A percentile compares a stretch with the other conserved stretches of the same genome.
Evolutionary conservation across 2,113 vertebrate genomes (phyloP).

Genomic region (Trogon surrucura): DNA sequence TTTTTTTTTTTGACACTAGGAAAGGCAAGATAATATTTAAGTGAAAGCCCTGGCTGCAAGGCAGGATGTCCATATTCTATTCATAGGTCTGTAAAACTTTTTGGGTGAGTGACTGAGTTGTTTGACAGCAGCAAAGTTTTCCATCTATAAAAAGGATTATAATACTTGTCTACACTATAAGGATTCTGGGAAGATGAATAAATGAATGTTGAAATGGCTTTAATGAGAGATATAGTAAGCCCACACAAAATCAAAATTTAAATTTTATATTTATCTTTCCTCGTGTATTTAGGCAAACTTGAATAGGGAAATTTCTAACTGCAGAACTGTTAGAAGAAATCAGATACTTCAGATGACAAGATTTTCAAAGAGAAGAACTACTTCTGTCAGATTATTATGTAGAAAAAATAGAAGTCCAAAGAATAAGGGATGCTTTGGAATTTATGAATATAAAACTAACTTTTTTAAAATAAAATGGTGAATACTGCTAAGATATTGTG

Average conservation of each 20-base stretch:
- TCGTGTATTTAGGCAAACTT: neutral
- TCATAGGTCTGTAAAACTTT: neutral
- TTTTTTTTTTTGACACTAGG: neutral
- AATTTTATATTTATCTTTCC: conserved; percentile 18
- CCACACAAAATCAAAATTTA: neutral
- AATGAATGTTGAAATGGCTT: neutral
- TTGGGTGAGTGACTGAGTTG: neutral
- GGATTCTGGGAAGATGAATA: conserved; percentile 5
- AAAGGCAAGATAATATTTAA: neutral
- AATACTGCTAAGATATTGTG: neutral
- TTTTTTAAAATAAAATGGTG: neutral
- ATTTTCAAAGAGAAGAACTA: neutral
- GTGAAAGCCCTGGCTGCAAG: neutral
- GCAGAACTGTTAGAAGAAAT: conserved; percentile 9
- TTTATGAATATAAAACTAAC: neutral
- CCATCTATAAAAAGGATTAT: neutral
- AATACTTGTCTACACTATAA: neutral
- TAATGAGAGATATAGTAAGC: neutral
- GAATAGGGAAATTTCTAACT: neutral
- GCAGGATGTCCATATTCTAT: neutral
- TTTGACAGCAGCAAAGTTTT: neutral
- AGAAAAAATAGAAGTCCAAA: neutral
- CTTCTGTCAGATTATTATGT: neutral
- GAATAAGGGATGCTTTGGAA: neutral
- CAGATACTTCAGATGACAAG: neutral